Percentiles rank a stretch among this genome's conserved stretches.
These are phyloP conservation scores for Daboia siamensis DNA, from an alignment of 2,113 vertebrate species.

Conservation along the genomic window DNA sequence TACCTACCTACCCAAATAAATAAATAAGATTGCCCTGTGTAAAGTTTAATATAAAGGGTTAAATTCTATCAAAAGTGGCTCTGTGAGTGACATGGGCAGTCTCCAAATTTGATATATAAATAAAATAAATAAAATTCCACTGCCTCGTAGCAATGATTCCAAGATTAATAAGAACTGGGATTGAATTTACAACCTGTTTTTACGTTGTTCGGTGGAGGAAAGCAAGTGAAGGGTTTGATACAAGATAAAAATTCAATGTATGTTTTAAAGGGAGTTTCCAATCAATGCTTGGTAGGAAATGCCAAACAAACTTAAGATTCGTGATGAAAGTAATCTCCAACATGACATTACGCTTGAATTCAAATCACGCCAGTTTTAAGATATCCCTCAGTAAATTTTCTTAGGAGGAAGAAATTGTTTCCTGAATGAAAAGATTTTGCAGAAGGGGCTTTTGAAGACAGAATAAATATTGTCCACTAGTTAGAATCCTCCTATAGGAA, in stretches of 20 bases:
- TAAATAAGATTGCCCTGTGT: accelerated
- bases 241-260: not conserved
- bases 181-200: not conserved
- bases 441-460: too few relatives aligned
- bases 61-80: too few relatives aligned
- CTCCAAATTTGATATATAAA: too few relatives aligned
- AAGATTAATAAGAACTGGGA: not conserved
- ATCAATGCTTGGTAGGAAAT: not conserved
- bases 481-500: too few relatives aligned
- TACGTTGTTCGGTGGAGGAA: not conserved
- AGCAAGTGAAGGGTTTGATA: not conserved
- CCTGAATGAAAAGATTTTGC: not conserved
- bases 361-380: not conserved
- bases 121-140: too few relatives aligned
- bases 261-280: not conserved
- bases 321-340: not conserved
- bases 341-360: not conserved
- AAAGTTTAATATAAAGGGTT: not conserved
- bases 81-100: too few relatives aligned
- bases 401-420: not conserved
- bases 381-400: not conserved
- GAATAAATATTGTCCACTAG: too few relatives aligned
- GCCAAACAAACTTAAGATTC: not conserved
- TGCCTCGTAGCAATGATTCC: not conserved
- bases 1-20: too few relatives aligned